phyloP scores from a whole-genome alignment of 2,113 vertebrate genomes.

The Actinemys pallida region DNA sequence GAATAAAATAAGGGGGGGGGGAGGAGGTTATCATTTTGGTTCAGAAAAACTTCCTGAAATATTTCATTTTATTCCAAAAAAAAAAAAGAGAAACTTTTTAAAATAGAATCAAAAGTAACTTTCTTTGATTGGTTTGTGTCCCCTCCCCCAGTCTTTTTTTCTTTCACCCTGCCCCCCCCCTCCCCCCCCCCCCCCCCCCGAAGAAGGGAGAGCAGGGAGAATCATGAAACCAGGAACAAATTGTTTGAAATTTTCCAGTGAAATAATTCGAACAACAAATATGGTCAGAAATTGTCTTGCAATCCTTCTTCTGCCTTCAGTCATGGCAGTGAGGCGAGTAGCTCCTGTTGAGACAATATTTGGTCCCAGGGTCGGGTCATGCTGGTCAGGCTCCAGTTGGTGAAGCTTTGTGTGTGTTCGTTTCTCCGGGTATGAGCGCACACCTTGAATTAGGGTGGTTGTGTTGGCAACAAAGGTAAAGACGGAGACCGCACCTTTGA shows the following conservation, averaged over 20 bases:
- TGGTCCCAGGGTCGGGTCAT: fast-evolving
- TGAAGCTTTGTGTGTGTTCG: not conserved
- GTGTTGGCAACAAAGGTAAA: conserved; percentile 11
- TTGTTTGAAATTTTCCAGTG: too few species aligned
- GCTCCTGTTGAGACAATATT: not conserved
- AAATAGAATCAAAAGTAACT: not conserved
- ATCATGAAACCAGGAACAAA: not conserved
- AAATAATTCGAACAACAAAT: too few species aligned
- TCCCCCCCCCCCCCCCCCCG: too few species aligned
- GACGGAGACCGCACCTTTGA: not conserved
- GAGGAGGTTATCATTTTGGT: not conserved
- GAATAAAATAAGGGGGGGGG: too few species aligned
- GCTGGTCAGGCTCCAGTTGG: not conserved
- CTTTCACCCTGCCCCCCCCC: fast-evolving
- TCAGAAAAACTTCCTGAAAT: not conserved
- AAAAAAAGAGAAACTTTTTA: not conserved
- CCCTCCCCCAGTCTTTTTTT: not conserved
- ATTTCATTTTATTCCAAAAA: not conserved
- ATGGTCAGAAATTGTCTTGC: not conserved
- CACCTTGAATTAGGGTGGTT: not conserved
- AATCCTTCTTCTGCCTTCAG: fast-evolving
- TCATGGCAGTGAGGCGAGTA: fast-evolving
- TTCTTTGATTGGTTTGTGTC: not conserved
- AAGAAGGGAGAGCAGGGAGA: not conserved
- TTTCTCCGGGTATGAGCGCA: not conserved